Evolutionary conservation across 64 coral and sea anemone species (phyloP), one percentile per base, ranked within the genome.

Genomic region (Stichodactyla helianthus): DNA sequence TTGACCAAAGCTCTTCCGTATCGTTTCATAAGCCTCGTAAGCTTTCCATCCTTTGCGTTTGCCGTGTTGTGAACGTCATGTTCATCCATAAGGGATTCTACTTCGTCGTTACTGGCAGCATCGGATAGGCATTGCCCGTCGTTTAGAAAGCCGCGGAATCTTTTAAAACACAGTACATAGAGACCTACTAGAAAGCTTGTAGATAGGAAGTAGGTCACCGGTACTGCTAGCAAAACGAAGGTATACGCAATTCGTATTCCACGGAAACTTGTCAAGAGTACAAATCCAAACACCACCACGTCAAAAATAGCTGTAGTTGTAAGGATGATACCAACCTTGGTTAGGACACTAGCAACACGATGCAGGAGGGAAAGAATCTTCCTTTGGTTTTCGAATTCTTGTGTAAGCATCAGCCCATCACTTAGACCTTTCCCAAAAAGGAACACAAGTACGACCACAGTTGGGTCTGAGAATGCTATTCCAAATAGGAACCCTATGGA

Each of bases 271-370:
- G 92, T 89, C 13, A 83, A 54, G 17, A 82, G 62, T n/a, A 84
- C 71, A 86, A 89, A 86, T 26, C 87, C 83, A 25, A 86, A 83
- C 19, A 89, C 55, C 8, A 86, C 62, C 71, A 62, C 44, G 26
- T 35, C 70, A 74, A 89, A 86, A 8, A 93, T 52, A 60, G 88
- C 84, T 35, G 92, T 86, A 74, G 87, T 89, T 7, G 92, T 89
- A 6, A 89, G 53, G 85, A 85, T 51, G 77, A 93, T 83, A 12
- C 92, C 92, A 19, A 86, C 77, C 59, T 86, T 93, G 23, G 87
- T 86, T 27, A 83, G 77, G 82, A 83, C 89, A 18, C 71, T 83
- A 55, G 87, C 83, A 52, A 93, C 71, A 25, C 88, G 78, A 86
- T 86, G 83, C 50, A 20, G 60, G 16, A 89, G 6, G 12, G 92